Percentiles rank a stretch among this genome's conserved stretches.
phyloP scores from a whole-genome alignment of 2,113 vertebrate genomes.

The Pterophyllum scalare region DNA sequence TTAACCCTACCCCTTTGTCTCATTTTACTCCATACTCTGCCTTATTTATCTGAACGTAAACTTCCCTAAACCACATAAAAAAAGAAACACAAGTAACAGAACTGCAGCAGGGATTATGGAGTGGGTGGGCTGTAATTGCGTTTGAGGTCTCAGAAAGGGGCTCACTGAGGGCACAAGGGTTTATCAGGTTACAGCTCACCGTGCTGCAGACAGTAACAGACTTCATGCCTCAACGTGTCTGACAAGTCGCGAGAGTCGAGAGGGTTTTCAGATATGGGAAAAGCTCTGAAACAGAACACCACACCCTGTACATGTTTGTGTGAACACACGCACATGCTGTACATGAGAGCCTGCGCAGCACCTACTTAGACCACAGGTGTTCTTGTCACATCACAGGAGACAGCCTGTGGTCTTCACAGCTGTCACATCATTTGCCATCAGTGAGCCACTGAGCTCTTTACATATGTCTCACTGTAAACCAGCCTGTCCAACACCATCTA shows the following conservation, averaged over 20 bases:
- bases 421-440: slow-evolving; percentile 40
- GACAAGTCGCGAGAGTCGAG: not conserved
- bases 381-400: slow-evolving; percentile 28
- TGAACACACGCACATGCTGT: not conserved
- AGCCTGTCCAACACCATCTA: slow-evolving; percentile 15
- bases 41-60: not conserved
- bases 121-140: slow-evolving; percentile 11
- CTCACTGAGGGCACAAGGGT: slow-evolving; percentile 14
- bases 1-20: not conserved
- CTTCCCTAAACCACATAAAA: not conserved
- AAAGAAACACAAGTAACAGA: not conserved
- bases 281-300: not conserved
- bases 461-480: slow-evolving; percentile 29
- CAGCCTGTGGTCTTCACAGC: slow-evolving; percentile 19
- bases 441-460: slow-evolving; percentile 17
- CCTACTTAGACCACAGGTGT: slow-evolving; percentile 25
- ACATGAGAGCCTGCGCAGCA: not conserved
- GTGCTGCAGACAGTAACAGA: slow-evolving; percentile 33
- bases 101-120: not conserved
- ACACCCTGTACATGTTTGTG: not conserved
- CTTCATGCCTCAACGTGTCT: slow-evolving; percentile 40
- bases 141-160: slow-evolving; percentile 22
- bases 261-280: not conserved
- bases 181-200: slow-evolving; percentile 41
- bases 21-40: not conserved